Evolutionary conservation across 1,140 invertebrate genomes (phyloP), one percentile per base, ranked within the genome.

Genomic region (Scaptodrosophila lebanonensis): DNA sequence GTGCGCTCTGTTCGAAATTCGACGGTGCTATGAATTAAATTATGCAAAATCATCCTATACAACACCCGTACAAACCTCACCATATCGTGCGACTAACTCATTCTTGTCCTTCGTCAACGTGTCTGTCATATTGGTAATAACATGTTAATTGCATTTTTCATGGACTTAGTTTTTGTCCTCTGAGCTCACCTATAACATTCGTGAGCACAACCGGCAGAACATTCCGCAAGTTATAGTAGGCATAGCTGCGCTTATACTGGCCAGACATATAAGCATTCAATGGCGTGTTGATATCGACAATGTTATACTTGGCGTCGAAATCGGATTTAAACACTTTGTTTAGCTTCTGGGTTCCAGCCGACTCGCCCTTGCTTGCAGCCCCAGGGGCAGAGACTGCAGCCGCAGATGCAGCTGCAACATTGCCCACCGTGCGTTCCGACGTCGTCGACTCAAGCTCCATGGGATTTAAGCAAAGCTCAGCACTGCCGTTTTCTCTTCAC

Each of bases 191-290:
- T 61, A 98, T 93, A n/a, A 97, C 89, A 89, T 93, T 93, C 0
- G 96, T 97, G 49, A 99, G 82, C 72, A 97, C 98, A 0, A 98
- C 90, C 25, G 97, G 97, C 51, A 97, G 86, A 56, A 96, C 89
- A 71, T 96, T 94, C 72, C 93, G 95, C 4, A 98, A 88, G 0
- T 95, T 95, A 57, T 89, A 87, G 86, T 94, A 96, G 6, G 95
- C 96, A 89, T 95, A 97, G 83, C 95, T 95, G 85, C 95, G 64
- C 40, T 76, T 73, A 47, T 75, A 84, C 1, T 65, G 67, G 2
- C 79, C 83, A 6, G 70, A 84, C 65, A 84, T 58, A 2, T 60
- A 59, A 2, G 67, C 59, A n/a, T 82, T 71, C 0, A 48, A 29
- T 0, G 84, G 79, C 0, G 83, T 86, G 11, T 29, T 20, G n/a